A percentile compares a stretch with the other conserved stretches of the same genome.
These are phyloP conservation scores for Leptinotarsa defecta DNA, from an alignment of 1,140 invertebrate genomes.

Conservation along the genomic window DNA sequence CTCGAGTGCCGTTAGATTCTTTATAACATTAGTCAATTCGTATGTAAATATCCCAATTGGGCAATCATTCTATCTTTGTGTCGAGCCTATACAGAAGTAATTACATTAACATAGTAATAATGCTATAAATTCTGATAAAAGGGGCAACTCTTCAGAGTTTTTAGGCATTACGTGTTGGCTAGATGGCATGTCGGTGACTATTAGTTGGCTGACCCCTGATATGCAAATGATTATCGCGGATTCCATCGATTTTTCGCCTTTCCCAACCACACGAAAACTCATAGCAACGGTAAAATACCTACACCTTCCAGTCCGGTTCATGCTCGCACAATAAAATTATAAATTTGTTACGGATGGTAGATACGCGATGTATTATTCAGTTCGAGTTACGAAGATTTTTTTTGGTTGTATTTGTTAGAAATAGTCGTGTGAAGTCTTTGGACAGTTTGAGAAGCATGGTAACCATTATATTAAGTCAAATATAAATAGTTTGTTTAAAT, in stretches of 20 bases:
- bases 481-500: too few species aligned
- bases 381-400: too few species aligned
- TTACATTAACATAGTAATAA: slow-evolving; percentile 16
- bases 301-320: not conserved
- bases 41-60: not conserved
- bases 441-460: too few species aligned
- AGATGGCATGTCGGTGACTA: slow-evolving; percentile 2
- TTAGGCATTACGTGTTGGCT: slow-evolving; percentile 8
- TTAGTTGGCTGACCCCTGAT: slow-evolving; percentile 16
- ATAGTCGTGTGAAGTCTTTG: too few species aligned
- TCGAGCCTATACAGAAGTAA: slow-evolving; percentile 8
- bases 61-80: not conserved
- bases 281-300: not conserved
- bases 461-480: too few species aligned
- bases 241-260: slow-evolving; percentile 16
- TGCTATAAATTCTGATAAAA: slow-evolving; percentile 6
- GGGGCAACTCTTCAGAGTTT: slow-evolving; percentile 12
- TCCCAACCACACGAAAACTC: slow-evolving; percentile 9
- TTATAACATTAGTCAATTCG: not conserved
- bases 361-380: too few species aligned
- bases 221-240: slow-evolving; percentile 16
- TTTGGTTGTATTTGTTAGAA: too few species aligned
- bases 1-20: not conserved
- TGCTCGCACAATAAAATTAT: slow-evolving; percentile 4
- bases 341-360: not conserved